A percentile compares a stretch with the other conserved stretches of the same genome.
Conservation (phyloP, 2,113 vertebrate genomes). For the Entosphenus tridentatus region DNA sequence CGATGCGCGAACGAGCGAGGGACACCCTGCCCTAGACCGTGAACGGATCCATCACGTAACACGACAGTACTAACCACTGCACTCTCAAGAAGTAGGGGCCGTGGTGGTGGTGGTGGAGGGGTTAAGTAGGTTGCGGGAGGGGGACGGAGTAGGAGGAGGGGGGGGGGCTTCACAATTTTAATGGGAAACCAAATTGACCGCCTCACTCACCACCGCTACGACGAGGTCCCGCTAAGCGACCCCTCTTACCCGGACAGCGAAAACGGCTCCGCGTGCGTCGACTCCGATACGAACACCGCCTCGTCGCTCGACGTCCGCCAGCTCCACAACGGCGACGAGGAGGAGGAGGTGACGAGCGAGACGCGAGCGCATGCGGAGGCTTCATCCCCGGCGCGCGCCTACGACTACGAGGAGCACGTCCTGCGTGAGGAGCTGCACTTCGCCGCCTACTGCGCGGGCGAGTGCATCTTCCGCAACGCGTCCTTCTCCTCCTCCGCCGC, state of each 20-base stretch:
- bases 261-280: conserved; percentile 63
- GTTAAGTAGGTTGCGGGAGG: too few relatives aligned
- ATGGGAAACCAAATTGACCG: conserved; percentile 99
- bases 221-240: conserved; percentile 79
- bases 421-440: conserved; percentile 56
- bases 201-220: conserved; percentile 75
- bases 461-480: conserved; percentile 73
- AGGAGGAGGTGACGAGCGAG: conserved; percentile 18
- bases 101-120: too few relatives aligned
- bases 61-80: too few relatives aligned
- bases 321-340: conserved; percentile 53
- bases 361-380: too few relatives aligned
- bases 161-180: too few relatives aligned
- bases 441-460: conserved; percentile 52
- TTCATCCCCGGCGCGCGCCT: conserved; percentile 17
- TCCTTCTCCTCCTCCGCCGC: conserved; percentile 25
- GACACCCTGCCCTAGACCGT: too few relatives aligned
- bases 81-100: too few relatives aligned
- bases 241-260: conserved; percentile 65
- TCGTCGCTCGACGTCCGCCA: conserved; percentile 32
- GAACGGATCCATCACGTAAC: too few relatives aligned
- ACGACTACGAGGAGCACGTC: conserved; percentile 29
- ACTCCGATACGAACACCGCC: conserved; percentile 38
- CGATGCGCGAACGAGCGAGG: too few relatives aligned
- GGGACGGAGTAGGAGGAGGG: too few relatives aligned